These are phyloP conservation scores for Pseudomyrmex concolor DNA, from an alignment of 1,140 invertebrate genomes.

Conservation along the genomic window DNA sequence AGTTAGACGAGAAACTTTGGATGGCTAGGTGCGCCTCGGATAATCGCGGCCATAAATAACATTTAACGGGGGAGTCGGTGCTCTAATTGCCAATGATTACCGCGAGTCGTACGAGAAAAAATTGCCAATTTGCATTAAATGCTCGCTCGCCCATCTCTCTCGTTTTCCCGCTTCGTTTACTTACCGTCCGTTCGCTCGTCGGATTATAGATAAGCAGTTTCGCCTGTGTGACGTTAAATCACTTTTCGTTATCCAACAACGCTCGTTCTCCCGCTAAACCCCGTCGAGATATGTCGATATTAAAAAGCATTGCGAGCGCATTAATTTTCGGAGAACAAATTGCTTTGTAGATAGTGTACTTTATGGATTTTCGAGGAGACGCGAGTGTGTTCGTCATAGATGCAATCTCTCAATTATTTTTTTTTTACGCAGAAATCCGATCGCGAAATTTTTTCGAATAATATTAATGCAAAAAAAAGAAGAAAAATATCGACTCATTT, in stretches of 20 bases:
- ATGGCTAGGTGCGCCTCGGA: conserved; percentile 72
- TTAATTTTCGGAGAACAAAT: conserved; percentile 46
- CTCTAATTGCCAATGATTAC: conserved; percentile 81
- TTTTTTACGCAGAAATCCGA: conserved; percentile 10
- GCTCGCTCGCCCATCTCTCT: conserved; percentile 48
- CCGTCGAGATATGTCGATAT: conserved; percentile 48
- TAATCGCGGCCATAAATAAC: conserved; percentile 81
- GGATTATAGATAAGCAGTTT: conserved; percentile 64
- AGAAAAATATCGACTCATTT: background rate
- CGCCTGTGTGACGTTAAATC: conserved; percentile 42
- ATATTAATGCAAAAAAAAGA: no score
- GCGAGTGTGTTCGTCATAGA: background rate
- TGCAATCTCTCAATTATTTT: conserved; percentile 3
- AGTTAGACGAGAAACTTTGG: conserved; percentile 64
- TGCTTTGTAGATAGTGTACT: background rate
- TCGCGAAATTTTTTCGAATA: background rate
- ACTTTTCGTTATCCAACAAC: conserved; percentile 36
- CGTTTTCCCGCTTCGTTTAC: conserved; percentile 60
- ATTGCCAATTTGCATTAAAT: conserved; percentile 81
- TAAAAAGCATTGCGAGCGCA: conserved; percentile 44
- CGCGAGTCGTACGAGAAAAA: conserved; percentile 72
- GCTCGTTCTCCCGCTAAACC: conserved; percentile 1
- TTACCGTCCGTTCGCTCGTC: conserved; percentile 49
- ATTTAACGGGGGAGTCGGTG: conserved; percentile 69
- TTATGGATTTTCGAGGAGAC: conserved; percentile 49